Evolutionary conservation across 2,888 invertebrate genomes (phyloP), one percentile per base, ranked within the genome.

Genomic region (Cheilosia variabilis): DNA sequence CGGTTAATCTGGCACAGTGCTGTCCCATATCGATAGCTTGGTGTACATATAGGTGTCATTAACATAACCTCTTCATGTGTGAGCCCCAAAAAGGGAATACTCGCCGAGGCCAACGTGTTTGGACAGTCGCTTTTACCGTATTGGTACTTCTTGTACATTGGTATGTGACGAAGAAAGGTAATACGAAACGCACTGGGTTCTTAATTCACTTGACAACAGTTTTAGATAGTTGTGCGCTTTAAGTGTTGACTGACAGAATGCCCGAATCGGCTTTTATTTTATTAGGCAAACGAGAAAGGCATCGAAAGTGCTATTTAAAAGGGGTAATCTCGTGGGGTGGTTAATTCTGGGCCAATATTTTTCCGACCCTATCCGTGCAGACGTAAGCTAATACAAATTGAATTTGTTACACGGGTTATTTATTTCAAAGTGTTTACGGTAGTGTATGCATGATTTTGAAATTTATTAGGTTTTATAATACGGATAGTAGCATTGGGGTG

Each of bases 1-100:
- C 57, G n/a, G n/a, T 45, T 15, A 17, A 27, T 50, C 37, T 31
- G 24, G 75, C 15, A 58, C 53, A 45, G 10, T 9, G 5, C 9
- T 15, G 22, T 58, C 45, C 15, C 37, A n/a, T 47, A 34, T 15
- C 15, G 9, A 7, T 22, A 22, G 37, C 41, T 17, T 53, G 17
- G 17, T 17, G 63, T 45, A 52, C 50, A 57, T 65, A 69, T 65
- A 71, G 55, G 75, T 84, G 84, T 84, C 84, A 84, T 84, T 84
- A 84, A 80, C 84, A 84, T 84, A 84, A 84, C 84, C 84, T 84
- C 83, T 83, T 69, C 63, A 27, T 41, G 34, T 60, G 24, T 63
- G 71, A n/a, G 52, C 24, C 19, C 58, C 37, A 65, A 75, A 43
- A 69, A 50, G 65, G 65, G 53, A 80, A 60, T 58, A 22, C n/a